These are phyloP conservation scores for Tinea pellionella DNA, from an alignment of 2,888 invertebrate species.

Conservation along the genomic window DNA sequence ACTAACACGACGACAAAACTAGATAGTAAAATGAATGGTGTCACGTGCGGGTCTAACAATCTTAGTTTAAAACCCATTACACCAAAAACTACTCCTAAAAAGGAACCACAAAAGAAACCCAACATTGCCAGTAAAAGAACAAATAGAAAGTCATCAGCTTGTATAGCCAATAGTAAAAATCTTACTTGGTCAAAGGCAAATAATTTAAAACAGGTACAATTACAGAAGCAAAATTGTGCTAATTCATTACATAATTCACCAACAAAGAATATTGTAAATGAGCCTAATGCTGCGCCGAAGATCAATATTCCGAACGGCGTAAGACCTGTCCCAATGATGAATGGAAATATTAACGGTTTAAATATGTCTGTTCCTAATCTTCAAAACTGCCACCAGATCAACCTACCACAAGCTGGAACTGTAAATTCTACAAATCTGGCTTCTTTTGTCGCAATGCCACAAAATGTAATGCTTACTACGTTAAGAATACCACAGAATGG, in stretches of 20 bases:
- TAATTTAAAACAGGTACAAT: slow-evolving; percentile 55
- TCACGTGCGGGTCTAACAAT: slow-evolving; percentile 59
- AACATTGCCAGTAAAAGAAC: slow-evolving; percentile 39
- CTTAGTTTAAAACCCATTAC: slow-evolving; percentile 41
- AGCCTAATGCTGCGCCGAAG: slow-evolving; percentile 47
- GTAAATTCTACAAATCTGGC: slow-evolving; percentile 49
- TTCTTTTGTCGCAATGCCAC: slow-evolving; percentile 61
- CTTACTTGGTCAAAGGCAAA: slow-evolving; percentile 62
- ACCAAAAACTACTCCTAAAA: slow-evolving; percentile 39
- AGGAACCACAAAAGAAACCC: slow-evolving; percentile 38
- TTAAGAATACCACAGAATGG: slow-evolving; percentile 68
- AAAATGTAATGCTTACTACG: slow-evolving; percentile 68
- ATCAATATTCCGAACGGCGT: slow-evolving; percentile 53
- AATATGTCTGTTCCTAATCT: slow-evolving; percentile 52
- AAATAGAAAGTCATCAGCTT: slow-evolving; percentile 57
- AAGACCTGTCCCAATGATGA: slow-evolving; percentile 50
- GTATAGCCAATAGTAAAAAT: slow-evolving; percentile 60
- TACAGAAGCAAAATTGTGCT: slow-evolving; percentile 53
- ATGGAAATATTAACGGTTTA: slow-evolving; percentile 44
- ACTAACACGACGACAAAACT: slow-evolving; percentile 59
- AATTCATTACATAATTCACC: slow-evolving; percentile 32
- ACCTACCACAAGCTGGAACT: slow-evolving; percentile 47
- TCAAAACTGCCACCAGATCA: slow-evolving; percentile 56
- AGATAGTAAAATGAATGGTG: slow-evolving; percentile 59
- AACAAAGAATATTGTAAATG: slow-evolving; percentile 31